These are phyloP conservation scores for Caloenas nicobarica DNA, from an alignment of 2,113 vertebrate genomes.

Conservation along the genomic window DNA sequence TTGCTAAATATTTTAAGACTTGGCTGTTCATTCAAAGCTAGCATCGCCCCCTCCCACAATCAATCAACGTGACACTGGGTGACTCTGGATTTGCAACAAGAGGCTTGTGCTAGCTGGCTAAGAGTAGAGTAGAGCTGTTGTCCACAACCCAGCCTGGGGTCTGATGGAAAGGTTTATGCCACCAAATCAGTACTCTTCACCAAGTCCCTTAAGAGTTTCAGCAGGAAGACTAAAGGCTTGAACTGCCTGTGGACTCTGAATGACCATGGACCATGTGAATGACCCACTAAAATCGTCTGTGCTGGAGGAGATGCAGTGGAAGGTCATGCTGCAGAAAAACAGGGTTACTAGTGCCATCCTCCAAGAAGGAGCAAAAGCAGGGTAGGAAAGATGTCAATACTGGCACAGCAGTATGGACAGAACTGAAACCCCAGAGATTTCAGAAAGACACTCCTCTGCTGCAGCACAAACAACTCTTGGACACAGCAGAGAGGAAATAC, in stretches of 20 bases:
- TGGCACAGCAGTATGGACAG: accelerated
- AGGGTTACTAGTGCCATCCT: background rate
- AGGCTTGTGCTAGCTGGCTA: background rate
- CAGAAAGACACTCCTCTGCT: background rate
- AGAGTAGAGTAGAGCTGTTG: background rate
- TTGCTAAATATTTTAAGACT: background rate
- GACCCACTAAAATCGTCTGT: background rate
- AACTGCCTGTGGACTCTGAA: background rate
- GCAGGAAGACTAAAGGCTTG: background rate
- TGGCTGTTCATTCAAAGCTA: background rate
- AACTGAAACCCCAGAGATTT: background rate
- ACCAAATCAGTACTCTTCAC: background rate
- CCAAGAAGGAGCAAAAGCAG: background rate
- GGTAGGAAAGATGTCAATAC: background rate
- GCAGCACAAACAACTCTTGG: background rate
- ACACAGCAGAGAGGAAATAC: background rate
- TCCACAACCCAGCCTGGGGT: background rate
- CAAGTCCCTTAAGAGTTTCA: background rate
- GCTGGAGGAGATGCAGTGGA: background rate
- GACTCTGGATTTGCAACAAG: background rate
- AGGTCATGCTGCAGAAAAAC: background rate
- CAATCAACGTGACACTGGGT: background rate
- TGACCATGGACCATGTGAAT: background rate
- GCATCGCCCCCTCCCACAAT: background rate
- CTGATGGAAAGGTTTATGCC: background rate